Conservation (phyloP, 2,113 vertebrate species). For the Glareola pratincola region DNA sequence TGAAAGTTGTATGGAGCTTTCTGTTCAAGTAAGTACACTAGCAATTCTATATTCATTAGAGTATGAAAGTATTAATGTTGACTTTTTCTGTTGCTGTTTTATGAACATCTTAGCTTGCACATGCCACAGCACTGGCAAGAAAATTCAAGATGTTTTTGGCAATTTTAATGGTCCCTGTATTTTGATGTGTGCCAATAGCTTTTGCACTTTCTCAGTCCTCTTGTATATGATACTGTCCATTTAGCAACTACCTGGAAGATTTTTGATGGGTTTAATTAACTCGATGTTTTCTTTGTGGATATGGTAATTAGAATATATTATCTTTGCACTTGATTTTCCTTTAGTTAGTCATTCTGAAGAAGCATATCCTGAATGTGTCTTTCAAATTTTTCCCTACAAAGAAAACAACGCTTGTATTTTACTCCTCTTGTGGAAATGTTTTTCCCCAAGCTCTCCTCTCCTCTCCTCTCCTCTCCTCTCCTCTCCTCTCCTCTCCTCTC, state of each 20-base stretch:
- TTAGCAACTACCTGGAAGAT: neutral
- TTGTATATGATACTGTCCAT: neutral
- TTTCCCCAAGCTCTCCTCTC: neutral
- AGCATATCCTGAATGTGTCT: neutral
- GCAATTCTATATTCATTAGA: neutral
- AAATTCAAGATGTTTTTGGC: neutral
- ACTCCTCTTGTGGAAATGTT: constrained; percentile 5
- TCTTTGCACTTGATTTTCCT: neutral
- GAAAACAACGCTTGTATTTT: neutral
- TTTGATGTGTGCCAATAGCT: neutral
- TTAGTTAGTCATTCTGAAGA: neutral
- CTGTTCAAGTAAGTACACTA: neutral
- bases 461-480: neutral
- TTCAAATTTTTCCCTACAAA: neutral
- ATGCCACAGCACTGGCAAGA: neutral
- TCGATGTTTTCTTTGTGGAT: neutral
- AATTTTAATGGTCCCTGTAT: neutral
- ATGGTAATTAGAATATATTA: neutral
- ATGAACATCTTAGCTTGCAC: neutral
- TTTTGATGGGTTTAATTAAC: neutral
- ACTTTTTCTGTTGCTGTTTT: neutral
- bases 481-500: too few relatives aligned
- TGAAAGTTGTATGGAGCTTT: neutral
- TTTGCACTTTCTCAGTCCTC: neutral
- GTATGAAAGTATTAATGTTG: neutral